Percentiles rank a stretch among this genome's conserved stretches.
phyloP scores from a whole-genome alignment of 2,888 invertebrate genomes.

The Eurois occulta region DNA sequence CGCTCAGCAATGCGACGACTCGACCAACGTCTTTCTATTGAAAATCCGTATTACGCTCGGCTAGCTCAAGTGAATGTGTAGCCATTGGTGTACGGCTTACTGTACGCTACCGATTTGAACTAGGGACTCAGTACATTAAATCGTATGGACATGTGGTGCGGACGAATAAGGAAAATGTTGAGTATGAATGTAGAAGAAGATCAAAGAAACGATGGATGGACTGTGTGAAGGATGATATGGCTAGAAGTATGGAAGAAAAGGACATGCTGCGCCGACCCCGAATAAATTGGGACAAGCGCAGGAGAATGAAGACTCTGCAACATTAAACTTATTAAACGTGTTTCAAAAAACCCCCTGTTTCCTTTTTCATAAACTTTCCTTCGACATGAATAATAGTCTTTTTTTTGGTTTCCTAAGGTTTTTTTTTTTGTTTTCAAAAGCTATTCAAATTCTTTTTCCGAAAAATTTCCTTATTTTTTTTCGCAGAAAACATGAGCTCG shows the following conservation, averaged over 20 bases:
- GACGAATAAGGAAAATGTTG: no score
- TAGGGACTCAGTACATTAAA: no score
- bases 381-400: background rate
- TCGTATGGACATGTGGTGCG: no score
- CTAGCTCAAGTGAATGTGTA: background rate
- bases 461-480: background rate
- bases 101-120: background rate
- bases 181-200: no score
- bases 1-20: background rate
- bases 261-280: no score
- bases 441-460: background rate
- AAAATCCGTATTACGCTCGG: background rate
- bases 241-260: no score
- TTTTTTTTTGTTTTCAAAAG: background rate
- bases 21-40: background rate
- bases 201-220: no score
- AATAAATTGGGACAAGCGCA: no score
- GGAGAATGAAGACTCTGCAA: background rate
- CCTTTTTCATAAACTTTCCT: background rate
- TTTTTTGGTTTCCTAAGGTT: background rate
- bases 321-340: background rate
- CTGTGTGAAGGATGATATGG: no score
- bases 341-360: background rate
- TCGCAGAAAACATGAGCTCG: background rate
- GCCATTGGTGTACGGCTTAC: background rate